Conservation (phyloP, 2,113 vertebrate genomes). For the Rhinolophus sinicus region DNA sequence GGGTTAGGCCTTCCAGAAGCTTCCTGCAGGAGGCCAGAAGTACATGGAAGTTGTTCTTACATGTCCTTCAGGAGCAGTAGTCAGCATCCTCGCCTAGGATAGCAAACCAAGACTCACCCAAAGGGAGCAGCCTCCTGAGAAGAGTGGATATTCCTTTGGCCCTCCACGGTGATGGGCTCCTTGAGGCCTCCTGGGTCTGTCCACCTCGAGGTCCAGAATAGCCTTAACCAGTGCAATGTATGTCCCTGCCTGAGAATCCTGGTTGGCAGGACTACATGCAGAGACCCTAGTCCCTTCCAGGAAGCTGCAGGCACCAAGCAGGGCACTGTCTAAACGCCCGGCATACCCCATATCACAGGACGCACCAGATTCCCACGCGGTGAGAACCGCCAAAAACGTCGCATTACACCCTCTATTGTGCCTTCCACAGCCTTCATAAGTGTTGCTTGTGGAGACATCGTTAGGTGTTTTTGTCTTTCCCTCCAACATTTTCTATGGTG, state of each 20-base stretch:
- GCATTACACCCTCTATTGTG: not conserved
- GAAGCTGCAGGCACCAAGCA: not conserved
- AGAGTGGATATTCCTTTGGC: not conserved
- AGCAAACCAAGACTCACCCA: not conserved
- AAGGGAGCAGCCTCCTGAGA: not conserved
- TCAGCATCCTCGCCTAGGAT: not conserved
- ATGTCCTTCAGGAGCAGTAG: not conserved
- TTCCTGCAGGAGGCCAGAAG: not conserved
- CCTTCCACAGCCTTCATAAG: not conserved
- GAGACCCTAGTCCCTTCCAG: not conserved
- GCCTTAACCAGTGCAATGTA: not conserved
- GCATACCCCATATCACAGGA: not conserved
- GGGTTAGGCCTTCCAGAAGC: not conserved
- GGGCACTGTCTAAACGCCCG: not conserved
- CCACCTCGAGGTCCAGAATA: not conserved
- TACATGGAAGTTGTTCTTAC: not conserved
- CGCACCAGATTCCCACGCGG: not conserved
- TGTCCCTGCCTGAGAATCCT: not conserved
- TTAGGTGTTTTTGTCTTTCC: not conserved
- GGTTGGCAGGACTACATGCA: not conserved
- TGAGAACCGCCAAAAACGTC: not conserved
- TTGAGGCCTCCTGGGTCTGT: not conserved
- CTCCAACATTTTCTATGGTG: not conserved
- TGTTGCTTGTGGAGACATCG: not conserved
- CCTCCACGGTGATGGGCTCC: not conserved